phyloP scores from a whole-genome alignment of 1,140 invertebrate genomes.

The Plectrocnemia conspersa region DNA sequence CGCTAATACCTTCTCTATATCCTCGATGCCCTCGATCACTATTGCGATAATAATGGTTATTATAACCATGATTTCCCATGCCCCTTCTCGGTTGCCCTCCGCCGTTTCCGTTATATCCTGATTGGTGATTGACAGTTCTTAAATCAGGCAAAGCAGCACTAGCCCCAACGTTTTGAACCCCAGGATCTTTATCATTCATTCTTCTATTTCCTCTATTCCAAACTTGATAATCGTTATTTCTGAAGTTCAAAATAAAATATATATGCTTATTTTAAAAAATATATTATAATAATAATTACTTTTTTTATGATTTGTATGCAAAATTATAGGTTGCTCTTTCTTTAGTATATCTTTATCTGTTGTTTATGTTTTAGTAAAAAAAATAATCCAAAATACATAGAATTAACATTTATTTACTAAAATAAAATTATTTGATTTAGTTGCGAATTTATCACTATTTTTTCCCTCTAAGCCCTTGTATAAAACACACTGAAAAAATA shows the following conservation, averaged over 20 bases:
- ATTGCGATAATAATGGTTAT: slow-evolving; percentile 31
- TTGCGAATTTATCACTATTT: too few relatives aligned
- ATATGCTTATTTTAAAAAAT: too few relatives aligned
- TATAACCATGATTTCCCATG: slow-evolving; percentile 19
- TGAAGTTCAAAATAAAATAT: slow-evolving; percentile 14
- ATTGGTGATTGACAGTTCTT: slow-evolving; percentile 18
- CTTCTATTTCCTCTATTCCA: slow-evolving; percentile 21
- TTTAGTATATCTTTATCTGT: too few relatives aligned
- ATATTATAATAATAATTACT: too few relatives aligned
- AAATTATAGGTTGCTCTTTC: too few relatives aligned
- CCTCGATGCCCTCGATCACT: slow-evolving; percentile 24
- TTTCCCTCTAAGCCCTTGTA: too few relatives aligned
- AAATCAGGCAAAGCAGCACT: slow-evolving; percentile 22
- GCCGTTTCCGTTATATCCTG: slow-evolving; percentile 25
- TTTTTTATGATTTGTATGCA: too few relatives aligned
- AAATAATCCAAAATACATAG: too few relatives aligned
- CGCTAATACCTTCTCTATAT: slow-evolving; percentile 15
- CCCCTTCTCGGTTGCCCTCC: slow-evolving; percentile 26
- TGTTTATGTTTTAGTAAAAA: too few relatives aligned
- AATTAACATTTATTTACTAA: too few relatives aligned
- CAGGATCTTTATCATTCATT: slow-evolving; percentile 16
- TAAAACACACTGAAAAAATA: too few relatives aligned
- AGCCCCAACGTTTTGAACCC: slow-evolving; percentile 9
- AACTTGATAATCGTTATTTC: slow-evolving; percentile 15
- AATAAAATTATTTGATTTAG: too few relatives aligned